phyloP scores from a whole-genome alignment of 2,797 vertebrate genomes.

The Ateles fusciceps region DNA sequence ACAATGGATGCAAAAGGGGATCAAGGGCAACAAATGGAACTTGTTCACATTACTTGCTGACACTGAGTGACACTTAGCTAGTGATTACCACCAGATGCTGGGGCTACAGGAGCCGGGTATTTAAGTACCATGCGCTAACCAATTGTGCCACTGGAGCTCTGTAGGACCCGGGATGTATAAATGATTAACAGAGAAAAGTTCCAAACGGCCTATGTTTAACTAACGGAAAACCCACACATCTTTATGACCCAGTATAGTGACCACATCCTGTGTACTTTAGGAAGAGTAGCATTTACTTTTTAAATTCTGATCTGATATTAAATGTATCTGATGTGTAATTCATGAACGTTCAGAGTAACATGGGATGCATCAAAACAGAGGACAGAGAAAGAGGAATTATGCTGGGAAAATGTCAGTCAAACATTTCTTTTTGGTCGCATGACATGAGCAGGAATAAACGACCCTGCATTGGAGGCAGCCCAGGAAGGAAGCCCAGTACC shows the following conservation, averaged over 20 bases:
- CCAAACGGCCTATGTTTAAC: not conserved
- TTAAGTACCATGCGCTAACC: not conserved
- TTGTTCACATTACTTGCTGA: not conserved
- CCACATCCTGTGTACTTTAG: not conserved
- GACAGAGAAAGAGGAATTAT: not conserved
- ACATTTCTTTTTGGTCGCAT: not conserved
- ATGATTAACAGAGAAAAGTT: not conserved
- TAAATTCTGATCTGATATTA: not conserved
- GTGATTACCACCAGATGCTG: not conserved
- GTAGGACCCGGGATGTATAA: not conserved
- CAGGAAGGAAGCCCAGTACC: not conserved
- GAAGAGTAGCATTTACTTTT: slow-evolving; percentile 7
- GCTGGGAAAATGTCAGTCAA: not conserved
- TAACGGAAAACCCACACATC: not conserved
- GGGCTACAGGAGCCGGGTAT: not conserved
- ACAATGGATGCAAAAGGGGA: not conserved
- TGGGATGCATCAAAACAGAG: not conserved
- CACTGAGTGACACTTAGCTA: not conserved
- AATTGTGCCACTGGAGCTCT: not conserved
- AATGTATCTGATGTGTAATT: not conserved
- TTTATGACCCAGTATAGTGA: not conserved
- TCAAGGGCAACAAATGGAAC: not conserved
- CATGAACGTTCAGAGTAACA: slow-evolving; percentile 1
- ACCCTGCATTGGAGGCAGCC: not conserved
- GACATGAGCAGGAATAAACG: not conserved